Conservation (phyloP, 2,888 invertebrate genomes). For the Dasypolia templi region DNA sequence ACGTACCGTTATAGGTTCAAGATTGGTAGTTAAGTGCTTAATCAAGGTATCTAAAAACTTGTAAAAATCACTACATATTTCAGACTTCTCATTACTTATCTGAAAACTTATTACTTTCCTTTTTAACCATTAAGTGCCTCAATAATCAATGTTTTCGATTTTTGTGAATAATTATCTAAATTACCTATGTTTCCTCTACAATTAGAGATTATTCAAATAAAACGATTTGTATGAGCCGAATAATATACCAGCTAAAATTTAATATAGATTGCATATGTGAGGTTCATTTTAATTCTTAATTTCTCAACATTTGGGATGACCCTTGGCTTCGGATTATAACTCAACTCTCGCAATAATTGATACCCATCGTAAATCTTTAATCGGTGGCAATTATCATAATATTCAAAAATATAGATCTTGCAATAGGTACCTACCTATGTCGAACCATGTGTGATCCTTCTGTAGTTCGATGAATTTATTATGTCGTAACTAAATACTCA, state of each 20-base stretch:
- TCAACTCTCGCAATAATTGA: conserved; percentile 37
- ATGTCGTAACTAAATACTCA: not conserved
- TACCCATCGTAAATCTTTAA: conserved; percentile 51
- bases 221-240: conserved; percentile 9
- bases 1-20: not conserved
- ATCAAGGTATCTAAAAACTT: not conserved
- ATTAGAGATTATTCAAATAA: conserved; percentile 24
- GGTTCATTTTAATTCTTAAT: conserved; percentile 21
- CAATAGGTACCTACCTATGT: conserved; percentile 27
- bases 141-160: not conserved
- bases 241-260: conserved; percentile 6
- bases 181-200: conserved; percentile 6
- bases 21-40: not conserved
- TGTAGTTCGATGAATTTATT: not conserved
- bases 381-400: conserved; percentile 46
- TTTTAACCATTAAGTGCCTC: not conserved
- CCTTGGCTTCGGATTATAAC: conserved; percentile 54
- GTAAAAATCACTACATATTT: not conserved
- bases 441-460: not conserved
- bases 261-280: conserved; percentile 30
- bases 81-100: not conserved
- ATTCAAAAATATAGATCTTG: conserved; percentile 47
- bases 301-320: conserved; percentile 42
- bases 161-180: conserved; percentile 14
- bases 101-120: not conserved